A percentile compares a stretch with the other conserved stretches of the same genome.
Evolutionary conservation across 2,888 invertebrate genomes (phyloP).

Genomic region (Myopa tessellatipennis): DNA sequence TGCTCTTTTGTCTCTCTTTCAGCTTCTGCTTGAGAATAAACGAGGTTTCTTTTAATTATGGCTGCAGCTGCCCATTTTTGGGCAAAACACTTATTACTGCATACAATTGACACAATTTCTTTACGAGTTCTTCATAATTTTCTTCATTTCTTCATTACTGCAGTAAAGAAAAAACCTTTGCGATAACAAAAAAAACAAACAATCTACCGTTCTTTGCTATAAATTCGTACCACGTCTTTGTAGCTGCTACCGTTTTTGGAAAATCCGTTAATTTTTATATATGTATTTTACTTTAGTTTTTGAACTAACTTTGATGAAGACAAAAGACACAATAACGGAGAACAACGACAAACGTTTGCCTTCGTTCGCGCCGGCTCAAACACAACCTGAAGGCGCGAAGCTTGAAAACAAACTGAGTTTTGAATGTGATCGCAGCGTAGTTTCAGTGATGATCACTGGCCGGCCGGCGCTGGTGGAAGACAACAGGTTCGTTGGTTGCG

Average conservation of each 20-base stretch:
- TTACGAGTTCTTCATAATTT: not conserved
- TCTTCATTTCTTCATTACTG: not conserved
- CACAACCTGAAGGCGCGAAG: constrained; percentile 23
- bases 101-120: constrained; percentile 20
- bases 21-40: not conserved
- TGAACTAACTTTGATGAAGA: not conserved
- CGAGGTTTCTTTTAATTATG: not conserved
- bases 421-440: not conserved
- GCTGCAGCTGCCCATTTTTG: constrained; percentile 1
- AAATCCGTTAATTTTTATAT: constrained; percentile 16
- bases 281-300: constrained; percentile 1
- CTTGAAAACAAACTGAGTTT: constrained; percentile 30
- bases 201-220: not conserved
- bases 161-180: not conserved
- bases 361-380: not conserved
- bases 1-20: not conserved
- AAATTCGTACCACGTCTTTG: constrained; percentile 11
- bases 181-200: not conserved
- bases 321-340: not conserved
- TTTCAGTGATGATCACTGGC: not conserved
- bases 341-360: not conserved
- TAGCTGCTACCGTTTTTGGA: constrained; percentile 19
- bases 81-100: not conserved
- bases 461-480: constrained; percentile 6
- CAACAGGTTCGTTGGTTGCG: constrained; percentile 3